Percentiles rank a stretch among this genome's conserved stretches.
Conservation (phyloP, 2,888 invertebrate genomes). For the Coremacera marginata region DNA sequence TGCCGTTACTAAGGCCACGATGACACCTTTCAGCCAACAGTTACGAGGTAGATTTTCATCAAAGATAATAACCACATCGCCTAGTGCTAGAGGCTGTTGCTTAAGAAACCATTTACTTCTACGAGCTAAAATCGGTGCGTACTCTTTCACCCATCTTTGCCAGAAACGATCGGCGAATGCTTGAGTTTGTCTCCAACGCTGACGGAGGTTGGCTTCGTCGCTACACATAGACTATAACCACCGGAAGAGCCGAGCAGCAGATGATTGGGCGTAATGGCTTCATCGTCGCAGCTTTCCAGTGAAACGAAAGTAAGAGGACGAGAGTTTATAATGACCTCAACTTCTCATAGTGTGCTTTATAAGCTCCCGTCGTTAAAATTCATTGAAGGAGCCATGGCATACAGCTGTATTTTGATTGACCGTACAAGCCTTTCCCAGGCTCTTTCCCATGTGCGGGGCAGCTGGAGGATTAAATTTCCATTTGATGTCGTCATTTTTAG, state of each 20-base stretch:
- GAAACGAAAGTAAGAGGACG: constrained; percentile 34
- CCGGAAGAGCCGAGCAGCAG: constrained; percentile 36
- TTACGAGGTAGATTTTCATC: constrained; percentile 39
- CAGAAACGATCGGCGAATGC: constrained; percentile 38
- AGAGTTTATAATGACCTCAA: constrained; percentile 43
- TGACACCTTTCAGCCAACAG: constrained; percentile 38
- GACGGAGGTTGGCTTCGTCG: constrained; percentile 37
- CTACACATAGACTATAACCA: constrained; percentile 23
- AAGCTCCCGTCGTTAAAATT: constrained; percentile 45
- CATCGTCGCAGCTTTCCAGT: constrained; percentile 25
- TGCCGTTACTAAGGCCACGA: constrained; percentile 20
- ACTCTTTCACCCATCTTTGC: constrained; percentile 42
- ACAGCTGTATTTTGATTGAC: constrained; percentile 35
- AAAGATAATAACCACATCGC: constrained; percentile 40
- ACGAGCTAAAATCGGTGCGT: constrained; percentile 37
- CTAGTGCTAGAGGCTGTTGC: background rate
- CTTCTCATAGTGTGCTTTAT: constrained; percentile 39
- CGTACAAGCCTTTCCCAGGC: constrained; percentile 36
- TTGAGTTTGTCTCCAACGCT: constrained; percentile 40
- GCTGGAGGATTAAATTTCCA: constrained; percentile 47
- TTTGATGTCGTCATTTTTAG: constrained; percentile 41
- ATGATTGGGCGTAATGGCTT: constrained; percentile 36
- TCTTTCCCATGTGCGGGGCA: constrained; percentile 46
- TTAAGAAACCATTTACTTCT: constrained; percentile 42
- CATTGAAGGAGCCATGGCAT: constrained; percentile 30